Conservation (phyloP, 2,888 invertebrate genomes). For the Thelaira solivaga region DNA sequence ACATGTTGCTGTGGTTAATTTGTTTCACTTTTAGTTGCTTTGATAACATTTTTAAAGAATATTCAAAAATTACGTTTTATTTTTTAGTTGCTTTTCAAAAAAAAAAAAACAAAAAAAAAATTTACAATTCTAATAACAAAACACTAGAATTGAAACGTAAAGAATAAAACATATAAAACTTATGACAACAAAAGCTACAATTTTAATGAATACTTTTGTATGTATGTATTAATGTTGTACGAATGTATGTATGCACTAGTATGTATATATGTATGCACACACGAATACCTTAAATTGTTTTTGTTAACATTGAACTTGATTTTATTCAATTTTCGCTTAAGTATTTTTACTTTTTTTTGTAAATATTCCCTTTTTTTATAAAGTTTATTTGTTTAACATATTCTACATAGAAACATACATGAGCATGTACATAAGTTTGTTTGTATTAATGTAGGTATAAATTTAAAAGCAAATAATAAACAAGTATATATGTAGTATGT, state of each 20-base stretch:
- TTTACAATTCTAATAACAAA: constrained; percentile 12
- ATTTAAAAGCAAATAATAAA: no score
- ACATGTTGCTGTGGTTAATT: not conserved
- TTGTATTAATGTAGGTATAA: not conserved
- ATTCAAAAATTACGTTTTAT: constrained; percentile 21
- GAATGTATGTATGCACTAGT: no score
- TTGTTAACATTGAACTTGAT: constrained; percentile 58
- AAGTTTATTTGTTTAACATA: not conserved
- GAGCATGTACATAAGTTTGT: not conserved
- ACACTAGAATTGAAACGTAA: constrained; percentile 1
- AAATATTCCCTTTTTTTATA: not conserved
- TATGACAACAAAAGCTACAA: constrained; percentile 17
- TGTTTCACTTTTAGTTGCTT: not conserved
- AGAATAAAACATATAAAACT: not conserved
- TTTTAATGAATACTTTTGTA: not conserved
- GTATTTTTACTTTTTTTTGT: not conserved
- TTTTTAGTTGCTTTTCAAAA: not conserved
- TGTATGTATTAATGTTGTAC: not conserved
- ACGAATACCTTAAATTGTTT: not conserved
- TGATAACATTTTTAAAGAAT: not conserved
- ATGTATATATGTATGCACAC: not conserved
- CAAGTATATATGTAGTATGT: no score
- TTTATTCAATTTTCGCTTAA: constrained; percentile 17
- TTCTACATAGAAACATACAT: not conserved
- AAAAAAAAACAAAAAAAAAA: constrained; percentile 3